Evolutionary conservation across 2,113 vertebrate species (phyloP).

Genomic region (Dendropsophus ebraccatus): DNA sequence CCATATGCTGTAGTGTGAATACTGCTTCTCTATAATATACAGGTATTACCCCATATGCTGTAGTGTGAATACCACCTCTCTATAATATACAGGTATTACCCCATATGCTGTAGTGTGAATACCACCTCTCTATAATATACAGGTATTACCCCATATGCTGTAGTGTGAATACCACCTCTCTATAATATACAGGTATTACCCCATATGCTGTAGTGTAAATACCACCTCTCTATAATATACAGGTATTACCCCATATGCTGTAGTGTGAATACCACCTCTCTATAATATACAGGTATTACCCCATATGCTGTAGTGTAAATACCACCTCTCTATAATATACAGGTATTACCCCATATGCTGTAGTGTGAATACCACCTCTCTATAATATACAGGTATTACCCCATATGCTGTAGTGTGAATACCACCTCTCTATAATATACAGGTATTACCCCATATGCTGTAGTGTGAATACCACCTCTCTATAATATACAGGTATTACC

Average conservation of each 20-base stretch:
- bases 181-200: not conserved
- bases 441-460: not conserved
- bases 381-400: not conserved
- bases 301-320: not conserved
- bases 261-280: not conserved
- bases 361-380: not conserved
- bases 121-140: not conserved
- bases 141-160: not conserved
- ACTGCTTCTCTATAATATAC: too few species aligned
- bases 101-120: not conserved
- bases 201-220: too few species aligned
- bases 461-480: too few species aligned
- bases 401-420: not conserved
- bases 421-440: not conserved
- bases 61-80: too few species aligned
- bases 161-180: not conserved
- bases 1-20: too few species aligned
- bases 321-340: not conserved
- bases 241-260: not conserved
- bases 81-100: too few species aligned
- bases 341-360: not conserved
- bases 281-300: not conserved
- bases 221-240: not conserved
- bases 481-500: not conserved
- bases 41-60: too few species aligned